Conservation (phyloP, 1,140 invertebrate species). For the Pinna nobilis region DNA sequence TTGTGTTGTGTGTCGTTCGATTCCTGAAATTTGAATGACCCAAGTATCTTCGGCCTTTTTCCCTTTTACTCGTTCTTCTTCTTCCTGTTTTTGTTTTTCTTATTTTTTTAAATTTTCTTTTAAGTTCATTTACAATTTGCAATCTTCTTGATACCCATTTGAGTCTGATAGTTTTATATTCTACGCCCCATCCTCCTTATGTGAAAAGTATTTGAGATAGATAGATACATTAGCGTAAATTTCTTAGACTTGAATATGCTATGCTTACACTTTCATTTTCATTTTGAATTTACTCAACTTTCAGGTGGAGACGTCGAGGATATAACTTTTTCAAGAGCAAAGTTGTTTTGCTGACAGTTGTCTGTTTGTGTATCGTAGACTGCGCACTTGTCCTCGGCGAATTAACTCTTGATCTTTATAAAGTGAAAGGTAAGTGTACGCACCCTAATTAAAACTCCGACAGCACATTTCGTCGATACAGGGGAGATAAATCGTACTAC, state of each 20-base stretch:
- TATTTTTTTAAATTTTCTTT: not conserved
- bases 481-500: too few relatives aligned
- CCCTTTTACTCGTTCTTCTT: too few relatives aligned
- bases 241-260: not conserved
- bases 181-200: too few relatives aligned
- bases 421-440: conserved; percentile 64
- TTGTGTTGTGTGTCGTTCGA: too few relatives aligned
- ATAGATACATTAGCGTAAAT: too few relatives aligned
- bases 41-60: too few relatives aligned
- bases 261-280: not conserved
- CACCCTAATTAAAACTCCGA: too few relatives aligned
- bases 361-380: conserved; percentile 65
- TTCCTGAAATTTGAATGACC: too few relatives aligned
- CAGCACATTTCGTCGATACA: too few relatives aligned
- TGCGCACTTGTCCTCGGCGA: conserved; percentile 68
- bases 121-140: not conserved
- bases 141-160: not conserved
- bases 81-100: too few relatives aligned
- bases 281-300: conserved; percentile 12
- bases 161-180: too few relatives aligned
- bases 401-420: conserved; percentile 68
- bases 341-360: conserved; percentile 62
- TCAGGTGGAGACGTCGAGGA: conserved; percentile 63
- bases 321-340: conserved; percentile 68
- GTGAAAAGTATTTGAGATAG: too few relatives aligned